Evolutionary conservation across 2,113 vertebrate genomes (phyloP), one percentile per base, ranked within the genome.

Genomic region (Lampris megalopsis): DNA sequence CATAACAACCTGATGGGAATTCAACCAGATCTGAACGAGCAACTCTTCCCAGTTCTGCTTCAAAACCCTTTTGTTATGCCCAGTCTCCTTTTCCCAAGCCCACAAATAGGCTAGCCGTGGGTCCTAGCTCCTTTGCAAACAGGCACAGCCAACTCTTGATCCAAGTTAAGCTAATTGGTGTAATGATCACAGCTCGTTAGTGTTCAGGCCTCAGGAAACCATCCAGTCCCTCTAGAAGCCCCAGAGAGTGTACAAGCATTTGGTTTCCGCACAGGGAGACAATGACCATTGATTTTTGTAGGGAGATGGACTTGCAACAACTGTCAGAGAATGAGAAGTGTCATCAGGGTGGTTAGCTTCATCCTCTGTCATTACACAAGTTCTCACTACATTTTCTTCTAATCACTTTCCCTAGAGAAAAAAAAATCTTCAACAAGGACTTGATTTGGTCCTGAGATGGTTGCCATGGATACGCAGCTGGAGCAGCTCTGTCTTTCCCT

Each of bases 171-270:
- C 85, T 92, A 93, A 93, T 93, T 92, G 91, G 85, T 24, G 68
- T 94, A 91, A 92, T 92, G 89, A 90, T 89, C 85, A 84, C 76
- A 77, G 88, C 85, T 93, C 87, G 85, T 92, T 93, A 90, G 80
- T 1, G 79, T 82, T 57, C 38, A 10, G 88, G 74, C 83, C 85
- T 78, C 56, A 62, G 85, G 84, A 90, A 87, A 85, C 73, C 68
- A 77, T 90, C 90, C 84, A 73, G 76, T 70, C 74, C 60, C 73
- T 43, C 73, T 77, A 69, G 76, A 77, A 92, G 71, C 83, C 73
- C 80, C 74, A 80, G 73, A 83, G 83, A 82, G 82, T 43, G 53
- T 75, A 62, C 71, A 74, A 57, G 61, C 82, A 73, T 84, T 88
- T 76, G 58, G 42, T 61, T 77, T 81, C 80, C 71, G 63, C 77